phyloP scores from a whole-genome alignment of 2,888 invertebrate species.

The Liposcelis brunnea region DNA sequence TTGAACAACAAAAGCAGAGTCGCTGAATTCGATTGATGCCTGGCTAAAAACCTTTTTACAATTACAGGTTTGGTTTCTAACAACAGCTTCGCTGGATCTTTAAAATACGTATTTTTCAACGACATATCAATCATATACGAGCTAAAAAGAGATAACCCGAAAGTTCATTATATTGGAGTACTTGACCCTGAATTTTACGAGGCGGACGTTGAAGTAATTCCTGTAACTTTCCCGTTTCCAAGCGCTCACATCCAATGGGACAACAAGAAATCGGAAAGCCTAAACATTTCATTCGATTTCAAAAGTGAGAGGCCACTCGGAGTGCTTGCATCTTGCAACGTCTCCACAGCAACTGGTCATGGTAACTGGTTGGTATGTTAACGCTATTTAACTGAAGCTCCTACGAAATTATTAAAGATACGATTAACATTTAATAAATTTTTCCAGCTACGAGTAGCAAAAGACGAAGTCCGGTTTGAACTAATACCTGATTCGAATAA shows the following conservation, averaged over 20 bases:
- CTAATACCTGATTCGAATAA: conserved; percentile 54
- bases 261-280: conserved; percentile 40
- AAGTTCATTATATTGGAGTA: conserved; percentile 64
- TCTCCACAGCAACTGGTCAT: conserved; percentile 44
- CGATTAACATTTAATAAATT: conserved; percentile 6
- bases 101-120: conserved; percentile 86
- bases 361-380: conserved; percentile 75
- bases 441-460: conserved; percentile 52
- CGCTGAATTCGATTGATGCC: background rate
- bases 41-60: background rate
- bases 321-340: conserved; percentile 70
- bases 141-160: conserved; percentile 65
- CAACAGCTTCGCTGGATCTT: conserved; percentile 74
- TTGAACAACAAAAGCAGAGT: too few species aligned
- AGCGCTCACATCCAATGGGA: conserved; percentile 85
- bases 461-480: conserved; percentile 73
- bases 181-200: conserved; percentile 70
- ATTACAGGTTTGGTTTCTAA: conserved; percentile 48
- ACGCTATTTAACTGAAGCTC: too few species aligned
- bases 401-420: background rate
- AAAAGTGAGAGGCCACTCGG: conserved; percentile 70
- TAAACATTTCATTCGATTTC: conserved; percentile 71
- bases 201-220: conserved; percentile 69
- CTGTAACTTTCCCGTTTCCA: conserved; percentile 80
- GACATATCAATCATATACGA: conserved; percentile 83